phyloP scores from a whole-genome alignment of 1,140 invertebrate genomes.

The Hyphantria cunea region DNA sequence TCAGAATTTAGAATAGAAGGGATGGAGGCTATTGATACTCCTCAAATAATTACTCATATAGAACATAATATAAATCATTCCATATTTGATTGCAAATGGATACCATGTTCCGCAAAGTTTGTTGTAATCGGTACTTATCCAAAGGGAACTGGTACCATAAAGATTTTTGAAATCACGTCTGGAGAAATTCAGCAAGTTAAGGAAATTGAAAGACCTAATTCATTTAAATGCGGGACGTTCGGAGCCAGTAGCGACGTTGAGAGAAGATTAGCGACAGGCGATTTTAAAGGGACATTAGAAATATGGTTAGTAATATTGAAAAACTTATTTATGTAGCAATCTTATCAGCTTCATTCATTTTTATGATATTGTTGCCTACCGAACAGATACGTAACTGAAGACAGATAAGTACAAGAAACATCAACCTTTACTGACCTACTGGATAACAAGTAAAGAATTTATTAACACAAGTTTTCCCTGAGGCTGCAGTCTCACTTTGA shows the following conservation, averaged over 20 bases:
- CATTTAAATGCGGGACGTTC: conserved; percentile 97
- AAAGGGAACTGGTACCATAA: conserved; percentile 91
- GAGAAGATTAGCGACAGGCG: conserved; percentile 93
- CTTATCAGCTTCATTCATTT: conserved; percentile 58
- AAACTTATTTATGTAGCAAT: conserved; percentile 84
- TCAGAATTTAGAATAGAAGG: not conserved
- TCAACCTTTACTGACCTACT: too few relatives aligned
- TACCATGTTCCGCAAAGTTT: conserved; percentile 96
- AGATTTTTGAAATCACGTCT: conserved; percentile 92
- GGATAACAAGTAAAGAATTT: too few relatives aligned
- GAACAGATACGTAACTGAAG: too few relatives aligned
- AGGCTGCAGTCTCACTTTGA: too few relatives aligned
- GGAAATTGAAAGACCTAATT: conserved; percentile 88
- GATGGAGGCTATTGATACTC: conserved; percentile 87
- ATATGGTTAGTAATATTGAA: conserved; percentile 87
- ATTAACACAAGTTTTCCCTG: too few relatives aligned
- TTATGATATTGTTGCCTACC: too few relatives aligned
- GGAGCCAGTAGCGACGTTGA: conserved; percentile 91
- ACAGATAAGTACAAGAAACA: too few relatives aligned
- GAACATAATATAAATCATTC: conserved; percentile 93
- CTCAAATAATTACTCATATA: conserved; percentile 94
- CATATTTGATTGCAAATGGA: conserved; percentile 96
- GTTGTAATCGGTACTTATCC: conserved; percentile 93
- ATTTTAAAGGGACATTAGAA: conserved; percentile 93
- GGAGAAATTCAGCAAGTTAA: conserved; percentile 88